Base-by-base conservation (phyloP, 2,888 invertebrate genomes). In the Pelosia muscerda region DNA sequence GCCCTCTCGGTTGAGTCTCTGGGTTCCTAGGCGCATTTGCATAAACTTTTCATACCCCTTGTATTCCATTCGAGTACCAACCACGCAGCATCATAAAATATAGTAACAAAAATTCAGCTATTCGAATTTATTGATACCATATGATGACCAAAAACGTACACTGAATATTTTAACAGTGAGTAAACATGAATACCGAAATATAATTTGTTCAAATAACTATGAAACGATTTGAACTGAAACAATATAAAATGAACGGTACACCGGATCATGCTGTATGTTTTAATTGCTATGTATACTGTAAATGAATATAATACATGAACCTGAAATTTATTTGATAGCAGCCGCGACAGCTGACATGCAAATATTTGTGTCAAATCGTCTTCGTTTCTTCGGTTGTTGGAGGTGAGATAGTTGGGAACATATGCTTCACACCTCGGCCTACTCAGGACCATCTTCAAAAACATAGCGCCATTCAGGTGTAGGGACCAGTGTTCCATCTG, bases 111-210 rank as follows among this genome's bases (percentile, higher is more conserved):
- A 59, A 19, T 19, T 38, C 38, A 38, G 34, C 19, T 22, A 23
- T 31, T 31, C 23, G 31, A 54, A 54, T 54, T n/a, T 31, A 62
- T 53, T 53, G 28, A 31, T 62, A 28, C 53, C 28, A 62, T 54
- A 53, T 62, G 38, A 31, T 34, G 19, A 34, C 58, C 13, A 22
- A 53, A 34, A 67, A 63, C 53, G 38, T 53, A 63, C 31, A 67
- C 57, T 58, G 63, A 63, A 67, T 67, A 67, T 53, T 63, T 62
- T 57, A 58, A 63, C 57, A 28, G 13, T 63, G 58, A 53, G 58
- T 63, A 58, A 67, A 63, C 53, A 54, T 26, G 58, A 22, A 34
- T 34, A 23, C 53, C 31, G 38, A 63, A 63, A 62, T 54, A 63
- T 31, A 63, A 31, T 54, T 53, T 61, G 25, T 63, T 63, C 49